A percentile compares a stretch with the other conserved stretches of the same genome.
Conservation (phyloP, 30 jellyfish, hydroid and myxozoan genomes). For the Euphysa ruthae region DNA sequence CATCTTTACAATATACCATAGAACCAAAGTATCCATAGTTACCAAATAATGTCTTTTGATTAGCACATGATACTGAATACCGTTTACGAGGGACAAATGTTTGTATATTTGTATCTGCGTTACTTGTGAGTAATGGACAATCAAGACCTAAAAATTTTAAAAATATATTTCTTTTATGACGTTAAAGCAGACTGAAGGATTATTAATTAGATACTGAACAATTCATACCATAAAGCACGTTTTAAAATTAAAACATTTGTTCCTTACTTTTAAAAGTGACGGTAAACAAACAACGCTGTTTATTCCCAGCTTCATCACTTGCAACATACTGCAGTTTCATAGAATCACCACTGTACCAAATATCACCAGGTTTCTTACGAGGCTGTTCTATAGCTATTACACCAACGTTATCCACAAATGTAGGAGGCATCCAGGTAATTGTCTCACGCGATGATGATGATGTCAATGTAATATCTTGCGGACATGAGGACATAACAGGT, state of each 20-base stretch:
- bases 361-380: constrained; percentile 33
- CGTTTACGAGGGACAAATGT: constrained; percentile 24
- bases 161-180: no score
- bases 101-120: not conserved
- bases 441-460: constrained; percentile 16
- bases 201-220: not conserved
- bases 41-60: constrained; percentile 24
- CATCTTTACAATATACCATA: constrained; percentile 15
- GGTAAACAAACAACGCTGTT: constrained; percentile 67
- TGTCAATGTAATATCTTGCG: constrained; percentile 40
- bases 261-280: constrained; percentile 73
- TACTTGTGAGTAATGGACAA: constrained; percentile 14
- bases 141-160: not conserved
- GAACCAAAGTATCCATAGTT: constrained; percentile 11
- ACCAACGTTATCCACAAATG: constrained; percentile 73
- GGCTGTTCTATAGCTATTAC: constrained; percentile 44
- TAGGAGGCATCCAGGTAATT: constrained; percentile 59
- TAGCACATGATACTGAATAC: constrained; percentile 6
- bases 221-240: not conserved
- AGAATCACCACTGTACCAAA: constrained; percentile 48
- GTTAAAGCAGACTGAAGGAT: not conserved
- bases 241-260: no score
- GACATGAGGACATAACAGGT: constrained; percentile 64
- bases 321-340: constrained; percentile 64
- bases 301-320: constrained; percentile 69